These are phyloP conservation scores for Chlamydotis undulata DNA, from an alignment of 2,113 vertebrate genomes.

Conservation along the genomic window DNA sequence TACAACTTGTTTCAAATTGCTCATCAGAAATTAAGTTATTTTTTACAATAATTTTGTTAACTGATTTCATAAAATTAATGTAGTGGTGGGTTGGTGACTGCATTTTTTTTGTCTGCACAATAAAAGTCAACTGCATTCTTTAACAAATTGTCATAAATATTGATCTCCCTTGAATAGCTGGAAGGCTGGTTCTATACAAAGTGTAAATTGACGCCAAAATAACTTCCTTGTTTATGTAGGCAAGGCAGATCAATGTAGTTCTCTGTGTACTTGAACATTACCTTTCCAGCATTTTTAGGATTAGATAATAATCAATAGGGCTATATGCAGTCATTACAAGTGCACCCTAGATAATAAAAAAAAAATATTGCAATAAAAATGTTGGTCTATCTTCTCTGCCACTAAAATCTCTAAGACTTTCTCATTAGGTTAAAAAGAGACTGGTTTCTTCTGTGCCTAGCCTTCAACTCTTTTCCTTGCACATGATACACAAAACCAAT, in stretches of 20 bases:
- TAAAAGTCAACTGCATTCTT: slow-evolving; percentile 42
- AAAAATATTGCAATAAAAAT: neutral
- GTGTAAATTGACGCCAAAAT: slow-evolving; percentile 13
- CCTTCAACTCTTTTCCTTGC: neutral
- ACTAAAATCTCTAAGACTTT: neutral
- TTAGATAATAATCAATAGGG: neutral
- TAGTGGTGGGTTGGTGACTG: slow-evolving; percentile 2
- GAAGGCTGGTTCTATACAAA: neutral
- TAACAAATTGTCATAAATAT: slow-evolving; percentile 12
- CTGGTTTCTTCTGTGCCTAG: neutral
- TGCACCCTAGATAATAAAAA: neutral
- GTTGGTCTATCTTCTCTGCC: neutral
- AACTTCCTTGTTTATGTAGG: neutral
- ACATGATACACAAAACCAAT: neutral
- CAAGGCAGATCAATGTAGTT: neutral
- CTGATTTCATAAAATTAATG: slow-evolving; percentile 44
- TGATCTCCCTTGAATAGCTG: neutral
- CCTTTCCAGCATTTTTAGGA: neutral
- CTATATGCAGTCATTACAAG: neutral
- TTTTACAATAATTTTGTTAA: slow-evolving; percentile 61
- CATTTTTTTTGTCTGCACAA: slow-evolving; percentile 19
- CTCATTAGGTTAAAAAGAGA: neutral
- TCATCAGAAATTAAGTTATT: slow-evolving; percentile 66
- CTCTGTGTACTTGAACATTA: neutral
- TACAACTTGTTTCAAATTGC: slow-evolving; percentile 51